A percentile compares a stretch with the other conserved stretches of the same genome.
Evolutionary conservation across 2,113 vertebrate species (phyloP).

Genomic region (Hippocampus comes): DNA sequence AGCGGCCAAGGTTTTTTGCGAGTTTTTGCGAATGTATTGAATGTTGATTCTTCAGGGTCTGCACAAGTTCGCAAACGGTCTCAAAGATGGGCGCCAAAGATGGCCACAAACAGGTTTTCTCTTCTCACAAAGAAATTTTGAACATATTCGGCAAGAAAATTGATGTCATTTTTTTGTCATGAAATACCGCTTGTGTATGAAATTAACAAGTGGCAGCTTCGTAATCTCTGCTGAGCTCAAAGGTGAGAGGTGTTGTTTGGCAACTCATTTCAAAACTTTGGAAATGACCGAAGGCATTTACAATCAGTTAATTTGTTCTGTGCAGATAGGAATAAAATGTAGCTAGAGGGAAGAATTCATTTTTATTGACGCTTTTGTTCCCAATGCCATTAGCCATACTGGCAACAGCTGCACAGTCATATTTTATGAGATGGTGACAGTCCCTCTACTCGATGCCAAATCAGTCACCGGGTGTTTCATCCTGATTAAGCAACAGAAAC

Average conservation of each 20-base stretch:
- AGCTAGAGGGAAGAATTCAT: neutral
- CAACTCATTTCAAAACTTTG: neutral
- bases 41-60: no score
- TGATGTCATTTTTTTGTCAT: neutral
- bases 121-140: no score
- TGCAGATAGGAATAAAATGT: neutral
- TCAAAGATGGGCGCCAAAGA: no score
- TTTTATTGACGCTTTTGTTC: neutral
- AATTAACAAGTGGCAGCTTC: neutral
- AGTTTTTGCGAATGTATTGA: no score
- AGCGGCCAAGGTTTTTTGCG: no score
- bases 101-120: no score
- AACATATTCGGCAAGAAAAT: no score
- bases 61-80: no score
- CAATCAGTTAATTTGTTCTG: constrained; percentile 1
- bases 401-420: neutral
- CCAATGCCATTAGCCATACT: neutral
- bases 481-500: neutral
- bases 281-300: neutral
- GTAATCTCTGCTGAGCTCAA: neutral
- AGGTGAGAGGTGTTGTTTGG: neutral
- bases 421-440: neutral
- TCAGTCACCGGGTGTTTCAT: neutral
- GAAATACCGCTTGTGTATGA: neutral
- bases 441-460: neutral